Conservation (phyloP, 37 sponge, comb jelly and placozoan genomes). For the Cladorhizidae sp. region DNA sequence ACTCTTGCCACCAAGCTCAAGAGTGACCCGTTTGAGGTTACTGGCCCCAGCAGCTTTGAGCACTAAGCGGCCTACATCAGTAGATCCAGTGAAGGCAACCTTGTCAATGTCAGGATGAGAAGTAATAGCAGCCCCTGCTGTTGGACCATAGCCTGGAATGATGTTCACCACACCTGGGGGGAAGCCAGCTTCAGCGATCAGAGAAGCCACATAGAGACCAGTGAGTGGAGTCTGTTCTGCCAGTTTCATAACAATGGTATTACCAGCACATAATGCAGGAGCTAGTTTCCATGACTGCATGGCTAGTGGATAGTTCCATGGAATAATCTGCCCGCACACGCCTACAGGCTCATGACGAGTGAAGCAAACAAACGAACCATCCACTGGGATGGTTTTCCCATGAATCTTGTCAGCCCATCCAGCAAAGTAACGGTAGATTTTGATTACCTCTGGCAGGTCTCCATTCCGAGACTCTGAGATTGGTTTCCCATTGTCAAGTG, state of each 20-base stretch:
- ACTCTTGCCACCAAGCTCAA: constrained; percentile 98
- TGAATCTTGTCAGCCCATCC: constrained; percentile 99
- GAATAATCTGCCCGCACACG: constrained; percentile 93
- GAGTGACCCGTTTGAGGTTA: constrained; percentile 93
- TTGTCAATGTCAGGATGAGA: constrained; percentile 90
- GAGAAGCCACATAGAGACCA: constrained; percentile 90
- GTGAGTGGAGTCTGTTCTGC: constrained; percentile 97
- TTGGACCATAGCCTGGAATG: constrained; percentile 93
- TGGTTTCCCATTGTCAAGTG: constrained; percentile 97
- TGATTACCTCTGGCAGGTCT: constrained; percentile 69
- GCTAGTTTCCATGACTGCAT: constrained; percentile 99
- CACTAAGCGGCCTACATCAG: constrained; percentile 93
- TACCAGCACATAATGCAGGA: constrained; percentile 92
- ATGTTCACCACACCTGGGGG: constrained; percentile 98
- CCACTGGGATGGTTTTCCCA: constrained; percentile 95
- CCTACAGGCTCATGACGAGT: constrained; percentile 99
- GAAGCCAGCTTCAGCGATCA: constrained; percentile 91
- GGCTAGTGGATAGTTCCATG: constrained; percentile 97
- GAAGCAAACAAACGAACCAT: constrained; percentile 77
- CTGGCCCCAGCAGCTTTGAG: constrained; percentile 88
- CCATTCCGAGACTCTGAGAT: constrained; percentile 51
- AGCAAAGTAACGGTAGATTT: constrained; percentile 90
- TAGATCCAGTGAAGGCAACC: constrained; percentile 96
- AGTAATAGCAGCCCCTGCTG: constrained; percentile 95
- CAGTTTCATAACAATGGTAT: constrained; percentile 86